Evolutionary conservation across 2,113 vertebrate species (phyloP).

Genomic region (Pagrus major): DNA sequence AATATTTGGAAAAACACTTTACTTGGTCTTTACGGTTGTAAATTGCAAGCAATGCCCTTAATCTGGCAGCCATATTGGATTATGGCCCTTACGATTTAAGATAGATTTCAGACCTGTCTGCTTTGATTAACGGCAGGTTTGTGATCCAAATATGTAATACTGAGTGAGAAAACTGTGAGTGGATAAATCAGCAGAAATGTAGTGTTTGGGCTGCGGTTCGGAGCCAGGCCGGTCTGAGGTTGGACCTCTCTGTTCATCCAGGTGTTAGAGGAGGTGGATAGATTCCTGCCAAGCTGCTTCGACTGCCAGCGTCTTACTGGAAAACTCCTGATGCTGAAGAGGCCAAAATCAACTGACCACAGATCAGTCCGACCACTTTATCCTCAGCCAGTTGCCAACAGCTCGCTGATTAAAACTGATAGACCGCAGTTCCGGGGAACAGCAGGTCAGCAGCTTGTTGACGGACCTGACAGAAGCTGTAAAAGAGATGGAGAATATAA

Average conservation of each 20-base stretch:
- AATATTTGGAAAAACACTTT: no score
- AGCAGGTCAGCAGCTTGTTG: conserved; percentile 47
- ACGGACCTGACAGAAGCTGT: conserved; percentile 44
- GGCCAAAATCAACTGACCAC: conserved; percentile 75
- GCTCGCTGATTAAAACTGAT: conserved; percentile 66
- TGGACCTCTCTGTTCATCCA: conserved; percentile 36
- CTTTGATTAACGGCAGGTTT: conserved; percentile 27
- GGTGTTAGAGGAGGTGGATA: conserved; percentile 52
- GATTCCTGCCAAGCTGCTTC: conserved; percentile 54
- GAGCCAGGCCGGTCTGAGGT: conserved; percentile 3
- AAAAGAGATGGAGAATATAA: conserved; percentile 10
- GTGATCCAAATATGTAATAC: not conserved
- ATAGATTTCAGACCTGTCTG: conserved; percentile 30
- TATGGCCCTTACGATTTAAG: not conserved
- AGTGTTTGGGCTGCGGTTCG: conserved; percentile 46
- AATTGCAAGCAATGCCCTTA: not conserved
- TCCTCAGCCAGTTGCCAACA: conserved; percentile 40
- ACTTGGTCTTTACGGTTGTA: no score
- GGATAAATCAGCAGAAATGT: conserved; percentile 57
- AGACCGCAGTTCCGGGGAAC: conserved; percentile 19
- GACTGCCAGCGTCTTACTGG: conserved; percentile 72
- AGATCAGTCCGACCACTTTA: conserved; percentile 64
- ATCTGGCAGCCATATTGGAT: conserved; percentile 39
- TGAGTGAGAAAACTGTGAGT: conserved; percentile 25
- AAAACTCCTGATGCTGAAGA: conserved; percentile 57